Base-by-base conservation (phyloP, 2,113 vertebrate genomes). In the Dascyllus trimaculatus region DNA sequence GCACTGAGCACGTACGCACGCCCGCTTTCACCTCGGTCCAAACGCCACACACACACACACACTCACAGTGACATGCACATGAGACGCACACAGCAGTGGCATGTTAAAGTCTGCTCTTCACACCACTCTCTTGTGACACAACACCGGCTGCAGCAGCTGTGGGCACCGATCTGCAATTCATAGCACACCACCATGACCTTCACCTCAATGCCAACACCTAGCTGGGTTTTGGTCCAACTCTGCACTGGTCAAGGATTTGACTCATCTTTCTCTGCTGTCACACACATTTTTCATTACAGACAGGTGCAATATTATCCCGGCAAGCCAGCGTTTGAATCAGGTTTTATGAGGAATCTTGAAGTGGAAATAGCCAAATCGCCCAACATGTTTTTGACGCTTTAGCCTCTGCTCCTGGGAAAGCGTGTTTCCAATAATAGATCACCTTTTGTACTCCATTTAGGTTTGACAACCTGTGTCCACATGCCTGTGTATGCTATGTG, bases 141-240 rank as follows among this genome's bases (percentile, higher is more conserved):
- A 53, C 51, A 76, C 72, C 46, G 61, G 40, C 71, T 67, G 57
- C 61, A 72, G 85, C 85, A 82, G 82, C 82, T 85, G 85, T 58
- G 46, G 19, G 52, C 58, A 8, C 19, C 52, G 8, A 70, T 88
- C 68, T 85, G 75, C 73, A 86, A 63, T 80, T 87, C 84, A 80
- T 64, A 82, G 63, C 61, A 56, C 67, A 53, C 62, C n/a, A 26
- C 35, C 17, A 5, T 59, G 60, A 88, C 80, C 70, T 89, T 89
- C 82, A 88, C 78, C 79, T 84, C 75, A 75, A 15, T 54, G 80
- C 70, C 72, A 79, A 68, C 24, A 63, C 61, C 58, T 61, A 24
- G 29, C 71, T 66, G 58, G 53, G 53, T 49, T 61, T 45, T 7
- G 7, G 48, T n/a, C 26, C 43, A 38, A 70, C 71, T 78, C 19